A percentile compares a stretch with the other conserved stretches of the same genome.
Conservation (phyloP, 2,113 vertebrate genomes). For the Callaeas wilsoni region DNA sequence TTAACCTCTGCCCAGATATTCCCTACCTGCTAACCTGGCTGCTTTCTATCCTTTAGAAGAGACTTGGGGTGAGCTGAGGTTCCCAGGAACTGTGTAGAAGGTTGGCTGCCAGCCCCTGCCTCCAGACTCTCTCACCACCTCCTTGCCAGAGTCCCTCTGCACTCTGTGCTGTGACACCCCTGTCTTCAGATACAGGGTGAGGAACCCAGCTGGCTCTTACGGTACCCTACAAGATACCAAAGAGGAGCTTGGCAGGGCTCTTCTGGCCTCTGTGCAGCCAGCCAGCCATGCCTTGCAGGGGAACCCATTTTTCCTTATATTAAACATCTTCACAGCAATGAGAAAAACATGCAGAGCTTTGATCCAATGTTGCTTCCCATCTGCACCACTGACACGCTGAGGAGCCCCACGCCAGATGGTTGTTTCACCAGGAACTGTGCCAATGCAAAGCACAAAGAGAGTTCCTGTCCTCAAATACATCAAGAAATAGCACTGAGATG, state of each 20-base stretch:
- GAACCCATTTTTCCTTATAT: not conserved
- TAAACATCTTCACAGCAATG: not conserved
- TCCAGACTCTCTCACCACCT: not conserved
- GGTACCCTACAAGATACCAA: not conserved
- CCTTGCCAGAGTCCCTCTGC: not conserved
- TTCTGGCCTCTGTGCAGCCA: not conserved
- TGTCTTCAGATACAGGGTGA: not conserved
- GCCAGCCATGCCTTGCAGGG: not conserved
- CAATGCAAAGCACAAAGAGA: not conserved
- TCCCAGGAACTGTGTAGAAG: fast-evolving
- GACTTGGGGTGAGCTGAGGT: not conserved
- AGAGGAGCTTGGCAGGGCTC: not conserved
- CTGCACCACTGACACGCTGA: not conserved
- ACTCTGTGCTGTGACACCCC: not conserved
- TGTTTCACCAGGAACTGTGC: not conserved
- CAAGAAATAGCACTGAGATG: not conserved
- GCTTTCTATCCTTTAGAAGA: not conserved
- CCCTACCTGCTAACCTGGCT: not conserved
- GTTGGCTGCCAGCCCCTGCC: not conserved
- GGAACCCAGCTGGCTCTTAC: not conserved
- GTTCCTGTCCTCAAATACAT: not conserved
- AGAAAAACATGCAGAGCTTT: not conserved
- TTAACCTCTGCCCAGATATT: not conserved
- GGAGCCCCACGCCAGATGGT: not conserved
- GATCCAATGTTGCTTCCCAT: not conserved